Evolutionary conservation across 2,797 vertebrate genomes (phyloP), one percentile per base, ranked within the genome.

Genomic region (Diplodus puntazzo): DNA sequence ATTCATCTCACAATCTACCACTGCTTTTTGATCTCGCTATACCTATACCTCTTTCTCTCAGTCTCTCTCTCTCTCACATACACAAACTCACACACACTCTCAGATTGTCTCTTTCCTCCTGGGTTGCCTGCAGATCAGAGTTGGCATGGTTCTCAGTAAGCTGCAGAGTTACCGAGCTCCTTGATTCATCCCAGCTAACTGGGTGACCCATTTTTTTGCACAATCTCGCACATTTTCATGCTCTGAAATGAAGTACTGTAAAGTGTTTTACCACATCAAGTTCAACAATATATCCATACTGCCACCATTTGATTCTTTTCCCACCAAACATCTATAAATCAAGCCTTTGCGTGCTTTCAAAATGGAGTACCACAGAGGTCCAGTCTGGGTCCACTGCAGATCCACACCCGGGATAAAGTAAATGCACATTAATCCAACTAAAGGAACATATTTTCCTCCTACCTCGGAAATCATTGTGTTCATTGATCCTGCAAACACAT

Each of bases 201-300:
- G 87, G 89, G 89, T 94, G 92, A 95, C 93, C 92, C 87, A 93
- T 27, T 34, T 88, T 95, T 95, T 84, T 90, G 85, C 80, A 66
- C 80, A 79, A 74, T 87, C 73, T 76, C 83, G 1, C 80, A 80
- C 73, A 80, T 81, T 86, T 86, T 69, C 79, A 77, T 59, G 67
- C 80, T 68, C 69, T 80, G 80, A 84, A 76, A 77, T 48, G 54
- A 82, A 82, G 50, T 18, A 57, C 49, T 68, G 64, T 79, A 69
- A 77, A 73, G 65, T 27, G 14, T 75, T 80, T 84, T 70, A 27
- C 25, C 52, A 73, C 79, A 63, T 75, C 62, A 27, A 58, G 17
- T 52, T 69, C n/a, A 25, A 66, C 65, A 46, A 11, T 49, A 64
- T 4, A 61, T 55, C 55, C 45, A 43, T 3, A 45, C 13, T 27